Percentiles rank a stretch among this genome's conserved stretches.
Conservation (phyloP, 2,113 vertebrate genomes). For the Oxygymnocypris stewartii region DNA sequence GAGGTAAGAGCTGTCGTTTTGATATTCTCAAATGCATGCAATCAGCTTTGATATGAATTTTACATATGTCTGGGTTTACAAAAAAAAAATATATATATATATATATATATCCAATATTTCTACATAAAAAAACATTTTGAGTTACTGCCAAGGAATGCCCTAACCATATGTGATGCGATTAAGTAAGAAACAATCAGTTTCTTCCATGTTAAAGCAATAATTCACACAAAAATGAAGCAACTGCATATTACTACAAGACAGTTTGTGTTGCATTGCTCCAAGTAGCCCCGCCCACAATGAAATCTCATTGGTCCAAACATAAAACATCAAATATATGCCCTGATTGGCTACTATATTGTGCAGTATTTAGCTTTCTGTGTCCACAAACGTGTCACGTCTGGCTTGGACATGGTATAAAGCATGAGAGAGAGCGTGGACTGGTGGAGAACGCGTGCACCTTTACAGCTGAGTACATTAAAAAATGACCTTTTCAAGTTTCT, state of each 20-base stretch:
- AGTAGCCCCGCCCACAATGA: background rate
- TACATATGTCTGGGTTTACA: background rate
- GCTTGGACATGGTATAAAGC: background rate
- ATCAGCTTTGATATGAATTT: background rate
- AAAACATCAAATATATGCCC: background rate
- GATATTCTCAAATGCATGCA: slow-evolving; percentile 2
- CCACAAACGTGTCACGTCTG: background rate
- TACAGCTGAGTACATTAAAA: slow-evolving; percentile 80
- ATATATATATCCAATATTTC: background rate
- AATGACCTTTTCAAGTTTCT: slow-evolving; percentile 89
- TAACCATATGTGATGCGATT: background rate
- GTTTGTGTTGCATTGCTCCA: background rate
- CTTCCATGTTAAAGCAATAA: background rate
- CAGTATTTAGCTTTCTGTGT: background rate
- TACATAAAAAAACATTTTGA: background rate
- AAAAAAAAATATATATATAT: too few species aligned
- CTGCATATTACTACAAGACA: background rate
- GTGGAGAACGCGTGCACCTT: slow-evolving; percentile 62
- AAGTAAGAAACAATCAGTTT: background rate
- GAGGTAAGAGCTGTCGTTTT: slow-evolving; percentile 81
- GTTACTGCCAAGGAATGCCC: background rate
- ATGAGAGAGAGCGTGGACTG: background rate
- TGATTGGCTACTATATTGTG: background rate
- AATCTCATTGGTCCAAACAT: background rate
- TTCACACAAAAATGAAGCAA: background rate